These are phyloP conservation scores for Graphium colonna DNA, from an alignment of 2,888 invertebrate species.

Conservation along the genomic window DNA sequence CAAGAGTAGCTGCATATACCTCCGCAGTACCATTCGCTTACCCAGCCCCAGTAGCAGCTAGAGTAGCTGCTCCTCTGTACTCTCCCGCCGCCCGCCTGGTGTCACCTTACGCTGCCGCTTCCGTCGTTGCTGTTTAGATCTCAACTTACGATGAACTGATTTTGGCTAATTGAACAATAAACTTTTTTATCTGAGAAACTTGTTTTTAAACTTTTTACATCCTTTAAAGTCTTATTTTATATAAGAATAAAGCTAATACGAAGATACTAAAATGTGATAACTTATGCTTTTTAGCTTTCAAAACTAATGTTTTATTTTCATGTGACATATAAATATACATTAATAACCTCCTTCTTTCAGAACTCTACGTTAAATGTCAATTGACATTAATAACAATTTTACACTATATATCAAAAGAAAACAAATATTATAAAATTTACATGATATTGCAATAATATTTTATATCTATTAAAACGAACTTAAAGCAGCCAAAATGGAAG, in stretches of 20 bases:
- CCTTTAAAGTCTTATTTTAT: no score
- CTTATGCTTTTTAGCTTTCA: no score
- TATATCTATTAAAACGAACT: not conserved
- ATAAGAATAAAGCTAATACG: no score
- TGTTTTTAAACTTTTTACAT: no score
- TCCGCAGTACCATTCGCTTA: slow-evolving; percentile 27
- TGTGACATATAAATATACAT: no score
- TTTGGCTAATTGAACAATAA: slow-evolving; percentile 46
- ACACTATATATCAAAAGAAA: slow-evolving; percentile 28
- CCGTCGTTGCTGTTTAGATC: slow-evolving; percentile 49
- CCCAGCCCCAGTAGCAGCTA: slow-evolving; percentile 30
- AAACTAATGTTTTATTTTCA: no score
- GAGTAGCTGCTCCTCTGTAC: slow-evolving; percentile 33
- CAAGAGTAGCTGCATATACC: slow-evolving; percentile 26
- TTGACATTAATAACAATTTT: not conserved
- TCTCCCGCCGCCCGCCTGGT: slow-evolving; percentile 39
- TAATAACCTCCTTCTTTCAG: slow-evolving; percentile 13
- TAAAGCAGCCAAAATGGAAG: slow-evolving; percentile 49
- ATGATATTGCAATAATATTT: not conserved
- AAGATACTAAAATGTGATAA: no score
- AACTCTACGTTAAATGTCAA: slow-evolving; percentile 6
- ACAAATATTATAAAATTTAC: not conserved
- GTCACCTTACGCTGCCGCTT: slow-evolving; percentile 40
- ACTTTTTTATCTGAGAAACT: slow-evolving; percentile 48
- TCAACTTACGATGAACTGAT: slow-evolving; percentile 38